Base-by-base conservation (phyloP, 2,113 vertebrate species). In the Pelobates fuscus region DNA sequence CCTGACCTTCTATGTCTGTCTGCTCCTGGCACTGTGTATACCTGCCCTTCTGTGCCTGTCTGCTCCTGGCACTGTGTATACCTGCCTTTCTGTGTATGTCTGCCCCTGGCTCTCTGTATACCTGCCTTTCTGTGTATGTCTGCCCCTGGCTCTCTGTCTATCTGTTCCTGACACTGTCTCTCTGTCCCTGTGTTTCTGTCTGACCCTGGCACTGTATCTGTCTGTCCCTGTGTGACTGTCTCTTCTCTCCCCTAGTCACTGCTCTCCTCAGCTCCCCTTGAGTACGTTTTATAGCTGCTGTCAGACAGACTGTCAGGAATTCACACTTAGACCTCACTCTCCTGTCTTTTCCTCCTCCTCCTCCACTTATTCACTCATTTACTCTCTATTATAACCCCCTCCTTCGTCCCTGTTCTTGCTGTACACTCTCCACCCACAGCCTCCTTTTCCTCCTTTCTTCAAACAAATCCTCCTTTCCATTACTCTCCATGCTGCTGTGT, bases 281-380 rank as follows among this genome's bases (percentile, higher is more conserved):
- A 67, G 76, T 84, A 44, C 81, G 84, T 85, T 76, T 91, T 91
- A 90, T 91, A 89, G 88, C 86, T 76, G 73, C 64, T 85, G 88
- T 80, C 83, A 83, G 86, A 86, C 83, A 83, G 86, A 84, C 83
- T 30, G 83, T 81, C 83, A 84, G 90, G 89, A 87, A 84, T 88
- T 87, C 87, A 85, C 86, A 86, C 83, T 82, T 82, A 86, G 84
- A 76, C 74, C 85, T 82, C 78, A 82, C 81, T 71, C 41, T 78
- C 59, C 78, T 81, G 71, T 78, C 75, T 70, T 61, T 77, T 68
- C 2, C 59, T 2, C 43, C 54, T 52, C 79, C 65, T 64, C 73
- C 69, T 17, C 58, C 52, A 23, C 67, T 78, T 66, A 64, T 70
- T 24, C 69, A 59, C 57, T 70, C 60, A 65, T 70, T 77, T 64